phyloP scores from a whole-genome alignment of 2,888 invertebrate genomes.

The Bruchidius siliquastri region DNA sequence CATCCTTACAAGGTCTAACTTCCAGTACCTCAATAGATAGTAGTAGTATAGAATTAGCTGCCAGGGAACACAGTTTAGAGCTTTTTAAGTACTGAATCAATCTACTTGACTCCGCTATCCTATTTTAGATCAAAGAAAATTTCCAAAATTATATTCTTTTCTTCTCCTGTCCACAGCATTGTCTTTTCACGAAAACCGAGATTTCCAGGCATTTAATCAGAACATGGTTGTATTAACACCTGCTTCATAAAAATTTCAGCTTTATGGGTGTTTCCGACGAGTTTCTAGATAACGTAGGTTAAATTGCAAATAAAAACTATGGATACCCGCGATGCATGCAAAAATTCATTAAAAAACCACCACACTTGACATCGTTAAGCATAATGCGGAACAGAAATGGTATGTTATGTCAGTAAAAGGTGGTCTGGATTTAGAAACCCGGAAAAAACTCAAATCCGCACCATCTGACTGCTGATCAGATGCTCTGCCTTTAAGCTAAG shows the following conservation, averaged over 20 bases:
- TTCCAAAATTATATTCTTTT: not conserved
- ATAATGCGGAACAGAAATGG: not conserved
- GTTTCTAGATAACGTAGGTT: not conserved
- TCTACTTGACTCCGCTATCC: no score
- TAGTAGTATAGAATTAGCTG: no score
- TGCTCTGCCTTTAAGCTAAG: no score
- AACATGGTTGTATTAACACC: not conserved
- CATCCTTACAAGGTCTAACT: no score
- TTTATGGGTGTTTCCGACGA: not conserved
- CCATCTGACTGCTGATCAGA: no score
- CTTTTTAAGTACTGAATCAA: no score
- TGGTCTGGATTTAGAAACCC: no score
- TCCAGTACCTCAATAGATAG: no score
- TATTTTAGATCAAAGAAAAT: no score
- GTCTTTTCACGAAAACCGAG: not conserved
- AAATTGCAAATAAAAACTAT: not conserved
- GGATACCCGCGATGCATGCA: not conserved
- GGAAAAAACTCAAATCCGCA: no score
- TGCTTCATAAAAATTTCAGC: not conserved
- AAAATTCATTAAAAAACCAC: not conserved
- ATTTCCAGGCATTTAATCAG: not conserved
- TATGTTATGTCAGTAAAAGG: not conserved
- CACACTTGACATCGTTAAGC: not conserved
- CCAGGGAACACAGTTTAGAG: no score
- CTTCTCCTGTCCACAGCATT: not conserved